A percentile compares a stretch with the other conserved stretches of the same genome.
Conservation (phyloP, 2,113 vertebrate species). For the Halcyon senegalensis region DNA sequence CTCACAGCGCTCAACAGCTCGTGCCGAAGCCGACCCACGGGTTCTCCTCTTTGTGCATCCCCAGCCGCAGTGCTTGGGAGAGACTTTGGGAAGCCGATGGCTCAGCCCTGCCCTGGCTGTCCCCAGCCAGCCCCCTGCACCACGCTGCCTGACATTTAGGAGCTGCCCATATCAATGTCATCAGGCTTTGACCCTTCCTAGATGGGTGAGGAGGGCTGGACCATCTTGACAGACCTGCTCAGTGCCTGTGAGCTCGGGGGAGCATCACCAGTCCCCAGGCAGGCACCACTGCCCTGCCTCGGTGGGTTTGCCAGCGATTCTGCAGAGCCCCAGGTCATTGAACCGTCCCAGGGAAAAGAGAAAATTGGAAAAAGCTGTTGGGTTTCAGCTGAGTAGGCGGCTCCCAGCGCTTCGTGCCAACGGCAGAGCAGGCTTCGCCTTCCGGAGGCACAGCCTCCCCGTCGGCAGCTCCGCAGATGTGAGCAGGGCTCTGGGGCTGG, state of each 20-base stretch:
- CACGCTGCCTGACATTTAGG: background rate
- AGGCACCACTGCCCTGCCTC: background rate
- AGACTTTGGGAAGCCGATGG: background rate
- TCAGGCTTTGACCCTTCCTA: background rate
- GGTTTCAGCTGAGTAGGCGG: conserved; percentile 61
- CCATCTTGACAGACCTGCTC: background rate
- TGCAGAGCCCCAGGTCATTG: conserved; percentile 40
- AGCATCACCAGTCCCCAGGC: background rate
- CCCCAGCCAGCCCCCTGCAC: background rate
- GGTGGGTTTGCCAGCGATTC: background rate
- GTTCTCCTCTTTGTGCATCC: background rate
- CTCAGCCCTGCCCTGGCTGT: background rate
- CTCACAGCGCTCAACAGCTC: background rate
- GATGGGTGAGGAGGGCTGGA: background rate
- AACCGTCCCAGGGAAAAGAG: conserved; percentile 30
- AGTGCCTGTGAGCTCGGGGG: background rate
- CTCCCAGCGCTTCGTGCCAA: conserved; percentile 43
- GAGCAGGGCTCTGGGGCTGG: background rate
- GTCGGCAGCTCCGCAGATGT: conserved; percentile 33
- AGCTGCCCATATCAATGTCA: background rate
- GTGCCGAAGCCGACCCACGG: background rate
- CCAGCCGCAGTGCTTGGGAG: background rate
- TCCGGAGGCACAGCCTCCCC: conserved; percentile 57
- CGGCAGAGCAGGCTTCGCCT: conserved; percentile 33
- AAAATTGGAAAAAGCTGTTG: conserved; percentile 67